Evolutionary conservation across 1,140 invertebrate species (phyloP), one percentile per base, ranked within the genome.

Genomic region (Brachionus asplanchnoidis): DNA sequence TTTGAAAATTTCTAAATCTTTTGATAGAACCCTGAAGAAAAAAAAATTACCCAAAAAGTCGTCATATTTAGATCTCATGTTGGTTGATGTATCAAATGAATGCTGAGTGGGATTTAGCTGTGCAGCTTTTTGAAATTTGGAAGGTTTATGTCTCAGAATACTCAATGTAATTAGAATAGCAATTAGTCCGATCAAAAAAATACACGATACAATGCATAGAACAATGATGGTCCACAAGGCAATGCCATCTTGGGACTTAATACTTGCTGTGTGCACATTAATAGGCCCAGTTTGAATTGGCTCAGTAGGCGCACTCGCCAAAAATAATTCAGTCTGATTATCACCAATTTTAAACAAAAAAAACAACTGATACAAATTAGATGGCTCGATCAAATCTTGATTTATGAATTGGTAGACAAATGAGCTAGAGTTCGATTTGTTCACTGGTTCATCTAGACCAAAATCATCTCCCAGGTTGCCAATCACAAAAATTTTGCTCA

Each of bases 91-190:
- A 53, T 50, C 46, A 77, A 36, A 50, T 12, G 42, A 44, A 50
- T 77, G 42, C 26, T 77, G 73, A 28, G 11, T 28, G 23, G 17
- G 42, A 50, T 28, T 28, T 1, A 77, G 28, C 26, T 77, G 73
- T 14, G 73, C 73, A 26, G 73, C 73, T 50, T 77, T 77, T 26
- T 77, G 73, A 77, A 77, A 77, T 77, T 77, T 77, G 5, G 73
- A 77, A 12, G 73, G 73, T 6, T 77, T 77, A 11, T 50, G 46
- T 26, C 46, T 77, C 0, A 77, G 11, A 26, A 77, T 23, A 53
- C 42, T 77, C 20, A 77, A 28, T 46, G 44, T 28, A 26, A 77
- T 20, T 0, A 77, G 8, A 36, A 50, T 50, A 7, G 20, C 44
- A 53, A 77, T 77, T 5, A 77, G 4, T 28, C 73, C 73, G 11